Base-by-base conservation (phyloP, 2,797 vertebrate species). In the Pantherophis vulpinus region DNA sequence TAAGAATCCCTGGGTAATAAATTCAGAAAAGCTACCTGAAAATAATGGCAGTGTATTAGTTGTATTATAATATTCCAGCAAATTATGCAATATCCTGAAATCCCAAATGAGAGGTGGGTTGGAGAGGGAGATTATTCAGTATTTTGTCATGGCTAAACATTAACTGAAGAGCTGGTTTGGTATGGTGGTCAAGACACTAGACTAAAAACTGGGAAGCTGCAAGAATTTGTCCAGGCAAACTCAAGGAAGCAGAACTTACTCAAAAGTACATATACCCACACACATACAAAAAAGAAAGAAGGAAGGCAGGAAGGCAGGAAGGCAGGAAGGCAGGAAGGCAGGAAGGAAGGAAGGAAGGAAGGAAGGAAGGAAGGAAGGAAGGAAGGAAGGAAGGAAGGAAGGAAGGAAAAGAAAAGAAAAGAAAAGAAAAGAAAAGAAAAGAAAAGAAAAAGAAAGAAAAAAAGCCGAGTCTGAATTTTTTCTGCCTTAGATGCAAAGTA, bases 261-360 rank as follows among this genome's bases (percentile, higher is more conserved):
- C n/a, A 70, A 70, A 70, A 70, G 66, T 14, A 32, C 13, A 32
- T 32, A 32, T 13, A 32, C 13, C n/a, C n/a, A 32, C 9, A 42
- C 18, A 74, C 32, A 37, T 37, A 74, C 63, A 70, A 20, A 20
- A 51, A 54, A 3, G 51, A 54, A 54, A 3, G 51, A 54, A 54
- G 0, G 51, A 1, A 54, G 1, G 51, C 2, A 54, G 1, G 9
- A 2, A 54, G 1, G 51, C 2, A 10, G 51, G 51, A 9, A 51
- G 51, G 51, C 9, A 51, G 7, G 51, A 54, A 54, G 1, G 51
- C 10, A 54, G 1, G 51, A 54, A 54, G 1, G 8, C 10, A 54
- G 1, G 9, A 54, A 54, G 1, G 51, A 51, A 54, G 51, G 51
- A 51, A 51, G 51, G 51, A 51, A 51, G 7, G 51, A 51, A 51